phyloP scores from a whole-genome alignment of 2,113 vertebrate genomes.

The Cheilinus undulatus region DNA sequence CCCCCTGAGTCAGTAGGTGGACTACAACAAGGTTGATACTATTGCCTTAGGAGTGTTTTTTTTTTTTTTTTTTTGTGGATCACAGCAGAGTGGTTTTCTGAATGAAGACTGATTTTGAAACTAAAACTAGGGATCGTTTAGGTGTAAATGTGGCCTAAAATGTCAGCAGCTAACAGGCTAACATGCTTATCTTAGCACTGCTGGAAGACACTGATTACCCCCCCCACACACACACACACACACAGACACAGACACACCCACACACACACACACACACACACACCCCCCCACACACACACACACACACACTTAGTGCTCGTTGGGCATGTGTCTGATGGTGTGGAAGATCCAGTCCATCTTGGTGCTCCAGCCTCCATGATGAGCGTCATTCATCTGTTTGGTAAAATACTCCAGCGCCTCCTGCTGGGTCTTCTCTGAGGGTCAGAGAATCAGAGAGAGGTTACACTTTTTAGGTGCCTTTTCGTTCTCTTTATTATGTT shows the following conservation, averaged over 20 bases:
- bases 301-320: slow-evolving; percentile 63
- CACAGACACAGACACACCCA: background rate
- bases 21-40: no score
- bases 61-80: no score
- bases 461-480: no score
- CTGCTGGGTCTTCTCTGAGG: slow-evolving; percentile 78
- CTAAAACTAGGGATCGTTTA: no score
- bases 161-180: slow-evolving; percentile 46
- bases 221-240: background rate
- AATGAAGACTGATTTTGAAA: no score
- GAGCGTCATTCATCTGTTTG: slow-evolving; percentile 87
- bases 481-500: no score
- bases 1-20: no score
- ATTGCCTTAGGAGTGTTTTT: no score
- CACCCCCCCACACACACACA: slow-evolving; percentile 5
- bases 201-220: slow-evolving; percentile 53
- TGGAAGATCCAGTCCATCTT: slow-evolving; percentile 89
- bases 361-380: slow-evolving; percentile 86
- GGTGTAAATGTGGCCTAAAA: no score
- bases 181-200: slow-evolving; percentile 38
- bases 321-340: slow-evolving; percentile 85
- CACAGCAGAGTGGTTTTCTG: no score
- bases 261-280: slow-evolving; percentile 1
- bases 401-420: slow-evolving; percentile 86
- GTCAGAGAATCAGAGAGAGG: background rate